Conservation (phyloP, 2,797 vertebrate species). For the Pangasius krempfi region DNA sequence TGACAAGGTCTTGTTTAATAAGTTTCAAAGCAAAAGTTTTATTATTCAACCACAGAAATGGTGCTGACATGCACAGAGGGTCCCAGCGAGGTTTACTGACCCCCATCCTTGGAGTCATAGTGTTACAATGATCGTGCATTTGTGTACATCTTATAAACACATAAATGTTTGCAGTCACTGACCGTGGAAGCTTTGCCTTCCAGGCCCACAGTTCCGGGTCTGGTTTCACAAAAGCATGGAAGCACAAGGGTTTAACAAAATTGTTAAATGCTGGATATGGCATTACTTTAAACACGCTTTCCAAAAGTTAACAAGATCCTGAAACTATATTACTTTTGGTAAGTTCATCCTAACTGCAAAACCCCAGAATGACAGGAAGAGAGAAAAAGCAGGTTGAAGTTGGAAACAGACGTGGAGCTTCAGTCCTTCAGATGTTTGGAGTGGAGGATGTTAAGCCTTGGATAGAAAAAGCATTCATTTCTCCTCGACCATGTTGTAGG, state of each 20-base stretch:
- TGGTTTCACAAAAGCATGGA: conserved; percentile 23
- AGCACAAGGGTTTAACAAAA: conserved; percentile 10
- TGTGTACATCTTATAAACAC: conserved; percentile 26
- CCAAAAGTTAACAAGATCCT: conserved; percentile 23
- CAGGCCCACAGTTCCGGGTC: conserved; percentile 6
- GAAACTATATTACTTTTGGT: conserved; percentile 21
- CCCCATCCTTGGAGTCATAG: neutral
- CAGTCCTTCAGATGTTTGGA: conserved; percentile 25
- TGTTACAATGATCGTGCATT: conserved; percentile 3
- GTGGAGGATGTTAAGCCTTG: neutral
- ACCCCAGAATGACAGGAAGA: conserved; percentile 24
- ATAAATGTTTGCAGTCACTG: conserved; percentile 28
- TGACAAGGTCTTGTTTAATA: neutral
- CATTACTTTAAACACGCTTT: conserved; percentile 17
- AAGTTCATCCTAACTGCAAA: conserved; percentile 20
- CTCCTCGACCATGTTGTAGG: conserved; percentile 7
- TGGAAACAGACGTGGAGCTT: neutral
- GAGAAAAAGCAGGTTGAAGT: conserved; percentile 15
- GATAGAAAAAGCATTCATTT: neutral
- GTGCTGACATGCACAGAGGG: neutral
- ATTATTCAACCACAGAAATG: neutral
- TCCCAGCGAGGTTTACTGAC: conserved; percentile 9
- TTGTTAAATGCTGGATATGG: conserved; percentile 19
- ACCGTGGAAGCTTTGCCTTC: conserved; percentile 20
- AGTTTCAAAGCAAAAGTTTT: neutral